Evolutionary conservation across 2,113 vertebrate genomes (phyloP), one percentile per base, ranked within the genome.

Genomic region (Chamaetylas fuelleborni): DNA sequence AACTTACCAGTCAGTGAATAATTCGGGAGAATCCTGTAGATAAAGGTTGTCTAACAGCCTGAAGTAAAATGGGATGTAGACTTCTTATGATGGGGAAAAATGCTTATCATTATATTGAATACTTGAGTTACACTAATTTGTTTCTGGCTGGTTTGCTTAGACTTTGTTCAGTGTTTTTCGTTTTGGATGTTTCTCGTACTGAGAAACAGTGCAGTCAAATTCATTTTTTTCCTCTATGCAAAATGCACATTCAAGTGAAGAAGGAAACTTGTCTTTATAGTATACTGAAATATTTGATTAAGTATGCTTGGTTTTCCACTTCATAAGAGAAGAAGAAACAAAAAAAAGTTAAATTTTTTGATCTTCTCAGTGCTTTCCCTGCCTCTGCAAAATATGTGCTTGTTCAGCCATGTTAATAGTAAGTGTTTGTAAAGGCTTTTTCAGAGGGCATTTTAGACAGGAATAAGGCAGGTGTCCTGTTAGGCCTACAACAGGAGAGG

Each of bases 161-260:
- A 40, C 43, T 56, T 67, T 79, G 29, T 42, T 33, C 45, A n/a
- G 1, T 60, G 14, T 60, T 88, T 54, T 94, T 92, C 9, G 9
- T 82, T 82, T 58, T 64, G 45, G 15, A 13, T 0, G 0, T n/a
- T n/a, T n/a, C n/a, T n/a, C n/a, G 19, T 64, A n/a, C 53, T 72
- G 17, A 74, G 34, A 78, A 93, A 74, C 51, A 69, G 9, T n/a
- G 12, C 24, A 24, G 51, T 53, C 65, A 92, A 61, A 74, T 50
- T 34, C 2, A 2, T 50, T 12, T 53, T 14, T 53, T 54, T 24
- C 12, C 12, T 4, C 9, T 57, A 12, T 20, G 34, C 12, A 70
- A 87, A 92, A 47, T 45, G 26, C 31, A n/a, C 20, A 8, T 58
- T 71, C 7, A 78, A 23, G 19, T 62, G 19, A 61, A 56, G 50